phyloP scores from a whole-genome alignment of 2,888 invertebrate genomes.

The Drosophila diplacantha region DNA sequence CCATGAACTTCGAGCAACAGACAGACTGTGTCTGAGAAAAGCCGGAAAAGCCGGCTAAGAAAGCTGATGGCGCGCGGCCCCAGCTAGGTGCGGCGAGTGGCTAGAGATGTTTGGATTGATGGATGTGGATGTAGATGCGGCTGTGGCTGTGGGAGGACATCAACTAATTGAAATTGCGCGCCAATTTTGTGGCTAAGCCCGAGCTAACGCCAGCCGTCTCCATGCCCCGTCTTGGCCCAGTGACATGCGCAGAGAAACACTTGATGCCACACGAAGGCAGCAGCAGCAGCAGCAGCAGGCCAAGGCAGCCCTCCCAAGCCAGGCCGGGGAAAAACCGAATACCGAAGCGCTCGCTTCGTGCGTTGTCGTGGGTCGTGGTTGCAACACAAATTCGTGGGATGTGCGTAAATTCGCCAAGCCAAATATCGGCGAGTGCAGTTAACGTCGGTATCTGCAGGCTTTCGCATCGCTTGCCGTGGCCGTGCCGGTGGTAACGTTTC shows the following conservation, averaged over 20 bases:
- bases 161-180: conserved; percentile 72
- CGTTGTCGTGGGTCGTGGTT: conserved; percentile 30
- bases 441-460: conserved; percentile 67
- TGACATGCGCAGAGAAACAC: conserved; percentile 51
- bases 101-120: background rate
- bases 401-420: conserved; percentile 56
- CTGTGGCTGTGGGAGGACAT: conserved; percentile 58
- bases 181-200: conserved; percentile 69
- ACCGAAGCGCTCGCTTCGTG: conserved; percentile 29
- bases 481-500: conserved; percentile 8
- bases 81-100: conserved; percentile 4
- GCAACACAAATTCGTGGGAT: conserved; percentile 16
- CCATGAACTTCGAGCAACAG: conserved; percentile 25
- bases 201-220: conserved; percentile 1
- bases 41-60: conserved; percentile 50
- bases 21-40: conserved; percentile 9
- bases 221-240: conserved; percentile 30
- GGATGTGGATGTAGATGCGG: conserved; percentile 8
- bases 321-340: conserved; percentile 8
- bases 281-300: too few relatives aligned
- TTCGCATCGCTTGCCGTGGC: conserved; percentile 41
- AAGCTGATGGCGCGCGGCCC: conserved; percentile 10
- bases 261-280: conserved; percentile 2
- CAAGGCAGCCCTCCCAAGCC: too few relatives aligned
- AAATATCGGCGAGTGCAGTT: conserved; percentile 64